Evolutionary conservation across 2,888 invertebrate species (phyloP), one percentile per base, ranked within the genome.

Genomic region (Epinotia nisella): DNA sequence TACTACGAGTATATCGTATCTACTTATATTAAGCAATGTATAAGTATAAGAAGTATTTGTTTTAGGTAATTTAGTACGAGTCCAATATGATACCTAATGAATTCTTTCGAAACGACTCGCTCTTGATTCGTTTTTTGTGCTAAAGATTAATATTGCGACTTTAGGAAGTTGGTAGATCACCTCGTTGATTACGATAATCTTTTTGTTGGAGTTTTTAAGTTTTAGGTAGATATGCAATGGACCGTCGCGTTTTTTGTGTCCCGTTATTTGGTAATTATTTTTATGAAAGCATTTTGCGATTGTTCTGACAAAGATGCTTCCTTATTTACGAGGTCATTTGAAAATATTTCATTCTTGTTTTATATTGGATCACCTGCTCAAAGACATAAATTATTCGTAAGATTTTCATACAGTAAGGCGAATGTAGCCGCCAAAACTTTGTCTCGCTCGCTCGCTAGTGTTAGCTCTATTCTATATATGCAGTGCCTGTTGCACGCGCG

Each of bases 121-220:
- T 41, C 73, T 68, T 73, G 53, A 58, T 69, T 11, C 19, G 10
- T 73, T 73, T 73, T 68, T 72, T 67, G 49, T 66, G 60, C 66
- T 24, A 56, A 69, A 73, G 88, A 88, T 90, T 89, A 89, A 91
- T 90, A 91, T 90, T 86, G 89, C 88, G 85, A 90, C 84, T 86
- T 86, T 87, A 85, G 88, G 89, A 91, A 91, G 86, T 73, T 73
- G 73, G 75, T 91, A 87, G 91, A 90, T 91, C 91, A 91, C 88
- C 87, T 88, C 85, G 86, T 88, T 90, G 89, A 90, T 90, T 90
- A 91, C 89, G 87, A 89, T 81, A 88, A 84, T 88, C 85, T 91
- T 92, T 92, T 92, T 91, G 87, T 86, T 83, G 81, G 81, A 84
- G 85, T 90, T 91, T 91, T 92, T 90, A 81, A 85, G 80, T 82